These are phyloP conservation scores for Speoplatyrhinus poulsoni DNA, from an alignment of 2,113 vertebrate species.

Conservation along the genomic window DNA sequence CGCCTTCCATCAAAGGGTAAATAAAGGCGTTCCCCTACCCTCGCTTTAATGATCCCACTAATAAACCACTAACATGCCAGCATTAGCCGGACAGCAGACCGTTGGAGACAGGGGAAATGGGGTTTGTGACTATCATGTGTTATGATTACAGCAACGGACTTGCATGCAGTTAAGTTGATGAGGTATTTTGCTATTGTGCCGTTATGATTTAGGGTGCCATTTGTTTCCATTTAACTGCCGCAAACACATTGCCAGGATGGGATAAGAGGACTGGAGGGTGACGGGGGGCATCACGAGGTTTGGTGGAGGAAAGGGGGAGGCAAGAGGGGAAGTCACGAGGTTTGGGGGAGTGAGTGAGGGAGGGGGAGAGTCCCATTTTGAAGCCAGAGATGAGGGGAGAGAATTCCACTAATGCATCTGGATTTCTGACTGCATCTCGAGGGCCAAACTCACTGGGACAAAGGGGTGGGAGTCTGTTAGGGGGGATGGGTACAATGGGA, in stretches of 20 bases:
- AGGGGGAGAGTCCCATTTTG: constrained; percentile 61
- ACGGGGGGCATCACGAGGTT: constrained; percentile 63
- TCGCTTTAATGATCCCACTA: constrained; percentile 41
- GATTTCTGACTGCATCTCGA: constrained; percentile 74
- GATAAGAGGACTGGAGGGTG: constrained; percentile 31
- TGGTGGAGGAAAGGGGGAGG: constrained; percentile 1
- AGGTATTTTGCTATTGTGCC: constrained; percentile 55
- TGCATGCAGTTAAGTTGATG: constrained; percentile 38
- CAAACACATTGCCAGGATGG: constrained; percentile 20
- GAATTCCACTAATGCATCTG: constrained; percentile 80
- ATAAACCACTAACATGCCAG: constrained; percentile 33
- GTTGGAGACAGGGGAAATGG: constrained; percentile 14
- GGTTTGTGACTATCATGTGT: constrained; percentile 34
- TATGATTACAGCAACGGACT: constrained; percentile 43
- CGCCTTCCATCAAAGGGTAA: constrained; percentile 33
- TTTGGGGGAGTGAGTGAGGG: constrained; percentile 31
- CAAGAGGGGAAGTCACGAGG: not conserved
- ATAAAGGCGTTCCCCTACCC: constrained; percentile 34
- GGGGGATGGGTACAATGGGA: not conserved
- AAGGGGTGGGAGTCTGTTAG: constrained; percentile 24
- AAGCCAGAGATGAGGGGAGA: constrained; percentile 67
- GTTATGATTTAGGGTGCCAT: constrained; percentile 39
- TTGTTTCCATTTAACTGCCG: constrained; percentile 52
- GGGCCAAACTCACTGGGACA: constrained; percentile 52
- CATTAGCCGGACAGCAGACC: constrained; percentile 19